Percentiles rank a stretch among this genome's conserved stretches.
phyloP scores from a whole-genome alignment of 2,797 vertebrate genomes.

The Karalla daura region DNA sequence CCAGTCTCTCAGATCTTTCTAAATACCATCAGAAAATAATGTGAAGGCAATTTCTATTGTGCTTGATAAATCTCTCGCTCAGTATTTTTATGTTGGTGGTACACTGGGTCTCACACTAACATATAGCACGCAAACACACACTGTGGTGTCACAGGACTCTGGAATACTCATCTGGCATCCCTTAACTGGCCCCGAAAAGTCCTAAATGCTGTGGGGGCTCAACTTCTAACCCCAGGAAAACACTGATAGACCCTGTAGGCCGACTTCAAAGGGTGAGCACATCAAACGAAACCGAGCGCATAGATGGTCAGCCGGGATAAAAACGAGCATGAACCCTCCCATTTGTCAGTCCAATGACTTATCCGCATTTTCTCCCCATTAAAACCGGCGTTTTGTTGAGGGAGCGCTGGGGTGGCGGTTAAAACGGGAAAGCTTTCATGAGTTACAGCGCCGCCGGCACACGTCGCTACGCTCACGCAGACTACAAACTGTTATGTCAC shows the following conservation, averaged over 20 bases:
- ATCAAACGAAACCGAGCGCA: constrained; percentile 73
- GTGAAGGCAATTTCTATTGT: no score
- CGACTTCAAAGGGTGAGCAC: constrained; percentile 77
- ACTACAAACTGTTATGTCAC: constrained; percentile 56
- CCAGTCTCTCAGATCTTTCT: no score
- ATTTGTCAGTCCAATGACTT: constrained; percentile 70
- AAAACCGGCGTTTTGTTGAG: constrained; percentile 20
- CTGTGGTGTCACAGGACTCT: constrained; percentile 34
- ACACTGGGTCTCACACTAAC: not conserved
- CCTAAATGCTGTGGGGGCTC: constrained; percentile 71
- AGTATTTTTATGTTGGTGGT: not conserved
- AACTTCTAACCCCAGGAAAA: constrained; percentile 81
- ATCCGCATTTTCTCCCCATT: constrained; percentile 37
- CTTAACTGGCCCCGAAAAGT: constrained; percentile 63
- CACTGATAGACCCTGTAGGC: constrained; percentile 74
- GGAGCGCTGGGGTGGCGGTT: constrained; percentile 29
- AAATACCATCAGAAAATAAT: no score
- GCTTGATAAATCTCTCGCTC: no score
- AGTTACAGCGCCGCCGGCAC: constrained; percentile 10
- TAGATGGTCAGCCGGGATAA: constrained; percentile 74
- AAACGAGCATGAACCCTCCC: constrained; percentile 51
- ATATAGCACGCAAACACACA: constrained; percentile 1
- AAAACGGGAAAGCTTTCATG: constrained; percentile 4
- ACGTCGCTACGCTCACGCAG: constrained; percentile 17
- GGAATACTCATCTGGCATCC: constrained; percentile 75